Evolutionary conservation across 2,113 vertebrate species (phyloP).

Genomic region (Notothenia rossii): DNA sequence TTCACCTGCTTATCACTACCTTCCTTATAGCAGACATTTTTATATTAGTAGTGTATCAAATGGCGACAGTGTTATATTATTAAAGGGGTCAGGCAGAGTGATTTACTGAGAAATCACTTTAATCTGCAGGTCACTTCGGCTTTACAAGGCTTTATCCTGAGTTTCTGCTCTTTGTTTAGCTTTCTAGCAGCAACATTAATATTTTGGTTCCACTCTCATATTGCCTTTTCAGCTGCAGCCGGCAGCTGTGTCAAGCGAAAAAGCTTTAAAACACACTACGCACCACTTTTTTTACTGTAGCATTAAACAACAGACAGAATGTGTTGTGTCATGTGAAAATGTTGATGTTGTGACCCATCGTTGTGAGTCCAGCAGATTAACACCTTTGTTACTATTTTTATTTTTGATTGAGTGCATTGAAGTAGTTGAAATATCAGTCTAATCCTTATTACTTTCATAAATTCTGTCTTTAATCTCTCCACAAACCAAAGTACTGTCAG

Average conservation of each 20-base stretch:
- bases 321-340: neutral
- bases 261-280: neutral
- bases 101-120: neutral
- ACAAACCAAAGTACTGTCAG: constrained; percentile 21
- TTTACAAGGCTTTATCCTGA: neutral
- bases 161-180: neutral
- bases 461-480: constrained; percentile 40
- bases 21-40: neutral
- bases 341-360: neutral
- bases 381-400: constrained; percentile 20
- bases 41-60: neutral
- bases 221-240: neutral
- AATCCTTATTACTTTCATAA: constrained; percentile 28
- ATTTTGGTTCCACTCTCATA: neutral
- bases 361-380: constrained; percentile 15
- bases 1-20: neutral
- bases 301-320: neutral
- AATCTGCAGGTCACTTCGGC: neutral
- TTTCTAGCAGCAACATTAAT: neutral
- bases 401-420: neutral
- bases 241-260: neutral
- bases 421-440: constrained; percentile 24
- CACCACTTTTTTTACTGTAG: neutral
- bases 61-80: neutral
- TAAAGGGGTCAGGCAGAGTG: neutral